Conservation (phyloP, 2,113 vertebrate species). For the Ammospiza caudacuta region DNA sequence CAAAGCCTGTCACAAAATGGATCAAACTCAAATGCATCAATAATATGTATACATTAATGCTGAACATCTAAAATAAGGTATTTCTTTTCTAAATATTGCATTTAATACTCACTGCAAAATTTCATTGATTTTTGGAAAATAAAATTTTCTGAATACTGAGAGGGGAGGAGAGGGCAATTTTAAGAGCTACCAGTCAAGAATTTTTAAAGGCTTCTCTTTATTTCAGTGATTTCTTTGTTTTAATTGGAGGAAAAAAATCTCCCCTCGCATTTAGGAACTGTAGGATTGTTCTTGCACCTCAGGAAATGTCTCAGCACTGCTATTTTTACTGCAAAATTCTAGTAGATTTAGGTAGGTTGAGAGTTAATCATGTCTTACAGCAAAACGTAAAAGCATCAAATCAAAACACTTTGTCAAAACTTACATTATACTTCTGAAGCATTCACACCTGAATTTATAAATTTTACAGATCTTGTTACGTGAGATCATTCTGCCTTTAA, state of each 20-base stretch:
- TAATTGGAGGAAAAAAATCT: background rate
- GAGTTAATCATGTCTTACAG: background rate
- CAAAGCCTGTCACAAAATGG: conserved; percentile 74
- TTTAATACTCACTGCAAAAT: background rate
- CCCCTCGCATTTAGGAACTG: background rate
- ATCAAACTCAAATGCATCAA: conserved; percentile 70
- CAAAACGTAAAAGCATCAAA: background rate
- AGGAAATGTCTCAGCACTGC: background rate
- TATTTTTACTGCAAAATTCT: background rate
- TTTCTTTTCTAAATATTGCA: background rate
- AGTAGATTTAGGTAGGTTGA: background rate
- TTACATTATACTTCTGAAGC: background rate
- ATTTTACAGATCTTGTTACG: background rate
- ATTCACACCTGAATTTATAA: background rate
- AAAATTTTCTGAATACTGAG: background rate
- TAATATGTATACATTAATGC: conserved; percentile 74
- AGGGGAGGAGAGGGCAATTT: background rate
- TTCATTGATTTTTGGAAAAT: background rate
- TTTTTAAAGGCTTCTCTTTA: background rate
- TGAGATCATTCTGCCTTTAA: background rate
- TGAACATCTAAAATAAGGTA: conserved; percentile 61
- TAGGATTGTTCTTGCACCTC: background rate
- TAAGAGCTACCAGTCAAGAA: background rate
- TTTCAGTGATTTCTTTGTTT: background rate
- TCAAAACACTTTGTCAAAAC: background rate